A percentile compares a stretch with the other conserved stretches of the same genome.
Conservation (phyloP, 2,888 invertebrate species). For the Drosophila pseudotakahashii region DNA sequence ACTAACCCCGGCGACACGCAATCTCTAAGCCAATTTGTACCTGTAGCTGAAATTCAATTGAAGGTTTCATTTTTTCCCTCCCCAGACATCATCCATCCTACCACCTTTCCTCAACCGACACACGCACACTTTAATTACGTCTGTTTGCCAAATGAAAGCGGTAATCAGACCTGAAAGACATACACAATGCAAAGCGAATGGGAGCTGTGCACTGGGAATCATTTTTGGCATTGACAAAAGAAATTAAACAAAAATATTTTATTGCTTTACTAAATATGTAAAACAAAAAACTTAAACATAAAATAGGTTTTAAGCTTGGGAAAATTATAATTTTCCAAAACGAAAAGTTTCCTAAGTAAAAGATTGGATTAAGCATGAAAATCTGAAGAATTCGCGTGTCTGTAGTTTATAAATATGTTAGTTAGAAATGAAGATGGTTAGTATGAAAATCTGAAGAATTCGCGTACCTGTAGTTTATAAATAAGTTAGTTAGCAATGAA, state of each 20-base stretch:
- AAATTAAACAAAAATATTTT: neutral
- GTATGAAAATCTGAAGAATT: neutral
- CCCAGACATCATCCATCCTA: neutral
- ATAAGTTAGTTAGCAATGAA: no score
- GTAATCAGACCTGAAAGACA: constrained; percentile 79
- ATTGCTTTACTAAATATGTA: no score
- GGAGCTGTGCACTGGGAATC: constrained; percentile 28
- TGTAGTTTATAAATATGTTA: no score
- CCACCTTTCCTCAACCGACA: constrained; percentile 16
- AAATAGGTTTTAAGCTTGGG: no score
- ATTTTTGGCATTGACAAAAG: neutral
- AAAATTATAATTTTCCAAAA: no score
- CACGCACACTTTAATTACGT: constrained; percentile 74
- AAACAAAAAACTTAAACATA: no score
- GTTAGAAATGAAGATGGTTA: no score
- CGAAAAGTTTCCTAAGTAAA: no score
- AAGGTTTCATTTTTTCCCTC: constrained; percentile 54
- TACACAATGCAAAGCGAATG: constrained; percentile 64
- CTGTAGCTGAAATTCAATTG: constrained; percentile 77
- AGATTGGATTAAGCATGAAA: no score
- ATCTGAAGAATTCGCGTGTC: no score
- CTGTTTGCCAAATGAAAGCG: constrained; percentile 80
- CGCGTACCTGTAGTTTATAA: neutral
- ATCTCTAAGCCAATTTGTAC: constrained; percentile 76
- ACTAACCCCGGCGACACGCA: constrained; percentile 42